These are phyloP conservation scores for Diarsia rubi DNA, from an alignment of 2,888 invertebrate genomes.

Conservation along the genomic window DNA sequence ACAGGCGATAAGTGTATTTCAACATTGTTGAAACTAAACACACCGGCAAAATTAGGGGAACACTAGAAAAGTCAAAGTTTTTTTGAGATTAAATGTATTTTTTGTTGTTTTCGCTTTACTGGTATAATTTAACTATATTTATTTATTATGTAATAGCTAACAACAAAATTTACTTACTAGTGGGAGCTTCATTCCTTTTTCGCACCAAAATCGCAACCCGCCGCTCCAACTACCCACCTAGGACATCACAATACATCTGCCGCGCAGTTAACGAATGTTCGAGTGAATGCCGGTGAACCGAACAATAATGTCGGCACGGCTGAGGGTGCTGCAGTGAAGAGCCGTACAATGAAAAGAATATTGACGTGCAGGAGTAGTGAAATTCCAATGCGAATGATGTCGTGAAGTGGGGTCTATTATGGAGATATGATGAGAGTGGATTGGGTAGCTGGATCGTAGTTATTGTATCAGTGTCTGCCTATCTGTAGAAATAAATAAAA, in stretches of 20 bases:
- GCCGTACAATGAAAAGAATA: conserved; percentile 32
- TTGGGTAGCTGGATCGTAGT: neutral
- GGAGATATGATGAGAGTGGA: neutral
- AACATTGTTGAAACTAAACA: too few species aligned
- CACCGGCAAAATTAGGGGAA: too few species aligned
- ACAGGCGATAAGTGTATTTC: too few species aligned
- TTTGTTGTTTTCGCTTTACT: too few species aligned
- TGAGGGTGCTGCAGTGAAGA: conserved; percentile 28
- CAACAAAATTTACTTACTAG: neutral
- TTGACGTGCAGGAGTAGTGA: conserved; percentile 10
- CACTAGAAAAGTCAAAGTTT: too few species aligned
- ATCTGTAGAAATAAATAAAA: too few species aligned
- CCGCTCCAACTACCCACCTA: neutral
- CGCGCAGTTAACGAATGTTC: conserved; percentile 23
- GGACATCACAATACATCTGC: conserved; percentile 3
- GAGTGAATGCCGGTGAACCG: conserved; percentile 12
- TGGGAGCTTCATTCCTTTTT: neutral
- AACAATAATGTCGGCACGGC: conserved; percentile 25
- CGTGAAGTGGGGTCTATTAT: conserved; percentile 6
- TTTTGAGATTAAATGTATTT: too few species aligned
- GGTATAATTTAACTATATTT: too few species aligned
- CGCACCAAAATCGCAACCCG: too few species aligned
- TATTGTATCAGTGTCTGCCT: neutral
- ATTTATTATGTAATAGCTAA: too few species aligned
- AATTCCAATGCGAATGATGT: conserved; percentile 4